Conservation (phyloP, 2,113 vertebrate genomes). For the Megaceryle torquata region DNA sequence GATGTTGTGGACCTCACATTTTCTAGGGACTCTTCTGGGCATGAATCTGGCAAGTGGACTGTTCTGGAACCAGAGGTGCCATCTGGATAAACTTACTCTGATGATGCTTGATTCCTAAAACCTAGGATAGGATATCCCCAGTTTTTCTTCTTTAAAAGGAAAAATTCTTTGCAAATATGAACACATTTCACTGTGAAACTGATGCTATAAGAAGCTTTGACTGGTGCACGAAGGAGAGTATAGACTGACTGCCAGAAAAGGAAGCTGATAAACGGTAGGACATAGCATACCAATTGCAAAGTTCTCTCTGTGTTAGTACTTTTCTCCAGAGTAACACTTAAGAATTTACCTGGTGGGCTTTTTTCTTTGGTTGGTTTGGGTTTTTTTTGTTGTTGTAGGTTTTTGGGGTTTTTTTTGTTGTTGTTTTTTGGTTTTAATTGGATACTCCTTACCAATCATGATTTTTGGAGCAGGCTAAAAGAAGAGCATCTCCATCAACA, state of each 20-base stretch:
- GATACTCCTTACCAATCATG: background rate
- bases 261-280: background rate
- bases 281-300: background rate
- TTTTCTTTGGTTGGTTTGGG: background rate
- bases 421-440: background rate
- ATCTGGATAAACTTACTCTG: background rate
- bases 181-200: background rate
- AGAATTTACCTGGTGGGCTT: background rate
- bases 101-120: background rate
- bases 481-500: background rate
- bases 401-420: no score
- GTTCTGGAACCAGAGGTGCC: background rate
- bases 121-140: background rate
- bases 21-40: background rate
- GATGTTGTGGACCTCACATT: background rate
- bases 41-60: background rate
- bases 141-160: background rate
- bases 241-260: background rate
- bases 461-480: background rate
- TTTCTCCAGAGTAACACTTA: background rate
- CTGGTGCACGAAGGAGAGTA: background rate
- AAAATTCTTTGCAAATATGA: background rate
- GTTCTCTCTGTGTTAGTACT: background rate
- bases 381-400: no score
- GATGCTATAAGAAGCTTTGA: background rate